These are phyloP conservation scores for Echinops telfairi DNA, from an alignment of 2,113 vertebrate genomes.

Conservation along the genomic window DNA sequence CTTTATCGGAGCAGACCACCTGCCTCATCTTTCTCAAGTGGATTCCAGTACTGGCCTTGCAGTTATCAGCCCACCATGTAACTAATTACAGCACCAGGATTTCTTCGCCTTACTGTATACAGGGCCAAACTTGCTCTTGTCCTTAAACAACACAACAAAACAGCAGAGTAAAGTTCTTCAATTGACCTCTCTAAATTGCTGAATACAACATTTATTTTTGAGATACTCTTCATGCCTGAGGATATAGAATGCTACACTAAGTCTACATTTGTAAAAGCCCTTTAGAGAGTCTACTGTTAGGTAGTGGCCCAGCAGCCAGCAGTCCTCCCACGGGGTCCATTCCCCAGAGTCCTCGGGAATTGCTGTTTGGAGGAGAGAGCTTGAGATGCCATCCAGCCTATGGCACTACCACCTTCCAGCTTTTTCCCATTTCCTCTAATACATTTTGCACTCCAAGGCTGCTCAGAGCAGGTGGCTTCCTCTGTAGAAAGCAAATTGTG, in stretches of 20 bases:
- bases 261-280: background rate
- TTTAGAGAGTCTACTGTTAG: accelerated
- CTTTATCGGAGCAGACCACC: too few relatives aligned
- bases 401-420: background rate
- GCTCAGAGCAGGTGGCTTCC: conserved; percentile 61
- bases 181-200: background rate
- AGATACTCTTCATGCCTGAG: background rate
- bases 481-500: background rate
- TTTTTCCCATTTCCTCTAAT: background rate
- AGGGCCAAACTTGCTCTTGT: background rate
- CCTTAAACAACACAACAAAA: background rate
- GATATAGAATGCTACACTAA: background rate
- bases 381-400: background rate
- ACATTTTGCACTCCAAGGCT: background rate
- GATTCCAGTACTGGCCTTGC: too few relatives aligned
- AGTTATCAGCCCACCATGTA: too few relatives aligned
- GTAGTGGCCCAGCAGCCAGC: background rate
- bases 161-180: background rate
- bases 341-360: background rate
- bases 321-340: background rate
- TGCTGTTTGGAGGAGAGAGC: background rate
- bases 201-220: background rate
- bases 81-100: too few relatives aligned
- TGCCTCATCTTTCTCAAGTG: too few relatives aligned
- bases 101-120: background rate